Evolutionary conservation across 2,113 vertebrate genomes (phyloP), one percentile per base, ranked within the genome.

Genomic region (Alethe castanea): DNA sequence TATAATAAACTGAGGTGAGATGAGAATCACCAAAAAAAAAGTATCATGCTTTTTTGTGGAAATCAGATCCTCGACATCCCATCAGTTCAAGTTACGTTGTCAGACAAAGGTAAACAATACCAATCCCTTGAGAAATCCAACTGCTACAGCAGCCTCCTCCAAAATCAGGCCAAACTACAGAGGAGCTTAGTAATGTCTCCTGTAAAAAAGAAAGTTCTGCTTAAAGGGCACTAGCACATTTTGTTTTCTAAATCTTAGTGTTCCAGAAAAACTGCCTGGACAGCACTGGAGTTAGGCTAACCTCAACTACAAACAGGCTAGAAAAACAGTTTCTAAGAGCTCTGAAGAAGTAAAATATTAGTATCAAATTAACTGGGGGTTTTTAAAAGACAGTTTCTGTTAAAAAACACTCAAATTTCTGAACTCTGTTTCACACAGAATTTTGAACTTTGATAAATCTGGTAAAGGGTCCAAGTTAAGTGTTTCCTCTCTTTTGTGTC

Each of bases 191-290:
- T 70, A 72, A 71, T 7, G 28, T 66, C 88, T 90, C 22, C 69
- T 38, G 13, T 42, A 73, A 38, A 65, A 65, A 76, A 38, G 28
- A 62, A 62, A 50, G 50, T 50, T 61, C 73, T 86, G 71, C 90
- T 90, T 62, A 90, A 85, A 70, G 79, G 53, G 76, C 40, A 60
- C 33, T 8, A 80, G 93, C 95, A 95, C 70, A 69, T 82, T 95
- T 82, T 97, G 85, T 96, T 96, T 97, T 70, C 81, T 42, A 95
- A 94, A 89, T 26, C 56, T 88, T 42, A 25, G 56, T n/a, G 77
- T 91, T 92, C 96, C 23, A 67, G 92, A 92, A 78, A 92, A 93
- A 90, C 50, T 35, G 82, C 65, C 92, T 94, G 88, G 35, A 31
- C 47, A 78, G 72, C 0, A 3, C 2, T 3, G 59, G 59, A 85